Conservation (phyloP, 2,113 vertebrate species). For the Recurvirostra avosetta region DNA sequence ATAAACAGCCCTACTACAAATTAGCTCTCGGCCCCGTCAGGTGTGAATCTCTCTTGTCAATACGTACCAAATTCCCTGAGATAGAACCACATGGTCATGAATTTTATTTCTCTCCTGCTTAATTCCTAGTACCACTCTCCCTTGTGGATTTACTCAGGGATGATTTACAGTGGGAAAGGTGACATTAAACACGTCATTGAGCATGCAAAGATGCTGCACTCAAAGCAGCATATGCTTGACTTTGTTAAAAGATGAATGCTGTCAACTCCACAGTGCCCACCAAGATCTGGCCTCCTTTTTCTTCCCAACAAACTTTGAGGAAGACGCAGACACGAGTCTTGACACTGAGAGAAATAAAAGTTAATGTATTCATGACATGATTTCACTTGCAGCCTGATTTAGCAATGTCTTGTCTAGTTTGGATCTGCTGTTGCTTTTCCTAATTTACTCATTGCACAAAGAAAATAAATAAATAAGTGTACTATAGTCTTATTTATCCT, state of each 20-base stretch:
- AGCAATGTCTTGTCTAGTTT: conserved; percentile 72
- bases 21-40: conserved; percentile 67
- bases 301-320: conserved; percentile 61
- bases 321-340: conserved; percentile 53
- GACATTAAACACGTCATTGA: conserved; percentile 78
- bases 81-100: conserved; percentile 71
- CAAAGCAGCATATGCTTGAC: conserved; percentile 69
- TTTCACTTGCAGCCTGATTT: conserved; percentile 72
- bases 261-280: conserved; percentile 63
- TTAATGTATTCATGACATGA: conserved; percentile 61
- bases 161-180: conserved; percentile 77
- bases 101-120: conserved; percentile 70
- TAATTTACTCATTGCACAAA: conserved; percentile 76
- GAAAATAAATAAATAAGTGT: conserved; percentile 81
- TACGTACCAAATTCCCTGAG: conserved; percentile 67
- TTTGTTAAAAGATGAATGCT: conserved; percentile 74
- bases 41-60: conserved; percentile 70
- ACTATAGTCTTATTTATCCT: conserved; percentile 80
- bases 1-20: conserved; percentile 64
- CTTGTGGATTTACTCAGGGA: conserved; percentile 72
- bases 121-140: conserved; percentile 72
- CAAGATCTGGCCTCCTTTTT: conserved; percentile 54
- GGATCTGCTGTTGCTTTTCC: conserved; percentile 65
- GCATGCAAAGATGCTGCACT: conserved; percentile 75
- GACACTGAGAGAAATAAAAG: conserved; percentile 67